Percentiles rank a stretch among this genome's conserved stretches.
phyloP scores from a whole-genome alignment of 1,140 invertebrate species.

The Gryon sp. region DNA sequence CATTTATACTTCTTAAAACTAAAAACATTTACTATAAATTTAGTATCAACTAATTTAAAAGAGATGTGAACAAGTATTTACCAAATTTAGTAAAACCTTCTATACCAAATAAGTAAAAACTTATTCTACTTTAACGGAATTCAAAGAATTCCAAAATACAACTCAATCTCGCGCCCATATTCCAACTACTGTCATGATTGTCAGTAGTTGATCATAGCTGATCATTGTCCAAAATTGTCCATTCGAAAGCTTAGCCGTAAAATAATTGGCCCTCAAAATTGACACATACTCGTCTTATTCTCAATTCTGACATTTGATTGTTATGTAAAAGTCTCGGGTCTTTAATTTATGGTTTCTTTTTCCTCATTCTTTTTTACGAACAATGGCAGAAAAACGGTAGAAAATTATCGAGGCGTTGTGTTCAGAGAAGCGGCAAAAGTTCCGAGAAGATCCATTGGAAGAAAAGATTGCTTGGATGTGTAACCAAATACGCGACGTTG shows the following conservation, averaged over 20 bases:
- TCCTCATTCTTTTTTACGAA: constrained; percentile 7
- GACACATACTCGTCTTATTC: constrained; percentile 8
- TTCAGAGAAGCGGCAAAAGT: constrained; percentile 17
- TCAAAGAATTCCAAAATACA: too few species aligned
- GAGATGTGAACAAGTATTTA: too few species aligned
- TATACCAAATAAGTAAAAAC: too few species aligned
- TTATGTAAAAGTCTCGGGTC: constrained; percentile 17
- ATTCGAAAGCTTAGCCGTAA: background rate
- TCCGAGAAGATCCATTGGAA: constrained; percentile 37
- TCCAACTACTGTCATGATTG: too few species aligned
- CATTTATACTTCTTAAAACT: too few species aligned
- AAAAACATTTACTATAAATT: too few species aligned
- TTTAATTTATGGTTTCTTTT: constrained; percentile 27
- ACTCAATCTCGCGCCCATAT: too few species aligned
- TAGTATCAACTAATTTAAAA: too few species aligned
- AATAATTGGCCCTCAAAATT: constrained; percentile 16
- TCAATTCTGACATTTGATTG: constrained; percentile 7
- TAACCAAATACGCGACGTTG: constrained; percentile 34
- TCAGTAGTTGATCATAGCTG: too few species aligned
- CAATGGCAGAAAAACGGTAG: constrained; percentile 8
- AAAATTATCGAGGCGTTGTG: constrained; percentile 10
- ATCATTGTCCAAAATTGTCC: too few species aligned
- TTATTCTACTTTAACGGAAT: too few species aligned
- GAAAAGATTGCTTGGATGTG: constrained; percentile 34
- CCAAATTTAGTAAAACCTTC: too few species aligned